Conservation (phyloP, 30 jellyfish, hydroid and myxozoan species). For the Turritopsis dohrnii region DNA sequence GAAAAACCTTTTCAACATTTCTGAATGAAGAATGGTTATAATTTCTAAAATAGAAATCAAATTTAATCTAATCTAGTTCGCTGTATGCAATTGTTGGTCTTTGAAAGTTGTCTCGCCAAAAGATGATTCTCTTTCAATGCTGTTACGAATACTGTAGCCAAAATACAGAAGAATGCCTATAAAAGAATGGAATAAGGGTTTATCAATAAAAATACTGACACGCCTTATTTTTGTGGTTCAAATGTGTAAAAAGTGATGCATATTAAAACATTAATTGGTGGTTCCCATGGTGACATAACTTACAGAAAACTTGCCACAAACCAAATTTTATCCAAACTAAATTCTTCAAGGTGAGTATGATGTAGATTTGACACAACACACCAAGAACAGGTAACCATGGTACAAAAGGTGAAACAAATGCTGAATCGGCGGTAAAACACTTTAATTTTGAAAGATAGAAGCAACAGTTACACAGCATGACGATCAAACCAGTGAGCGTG, state of each 20-base stretch:
- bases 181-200: background rate
- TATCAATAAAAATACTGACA: too few species aligned
- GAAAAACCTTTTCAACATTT: too few species aligned
- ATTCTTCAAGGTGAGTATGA: constrained; percentile 31
- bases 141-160: background rate
- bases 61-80: too few species aligned
- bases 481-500: background rate
- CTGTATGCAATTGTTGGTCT: too few species aligned
- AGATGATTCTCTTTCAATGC: background rate
- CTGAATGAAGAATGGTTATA: too few species aligned
- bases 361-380: constrained; percentile 32
- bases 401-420: constrained; percentile 19
- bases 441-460: background rate
- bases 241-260: too few species aligned
- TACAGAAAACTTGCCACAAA: constrained; percentile 44
- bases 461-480: background rate
- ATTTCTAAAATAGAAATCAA: too few species aligned
- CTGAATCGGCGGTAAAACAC: background rate
- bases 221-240: too few species aligned
- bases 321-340: constrained; percentile 51
- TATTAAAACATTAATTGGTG: too few species aligned
- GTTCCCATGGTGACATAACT: too few species aligned
- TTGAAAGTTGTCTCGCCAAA: background rate
- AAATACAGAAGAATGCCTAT: background rate
- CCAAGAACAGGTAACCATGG: constrained; percentile 54